Percentiles rank a stretch among this genome's conserved stretches.
These are phyloP conservation scores for Pollachius pollachius DNA, from an alignment of 2,113 vertebrate species.

Conservation along the genomic window DNA sequence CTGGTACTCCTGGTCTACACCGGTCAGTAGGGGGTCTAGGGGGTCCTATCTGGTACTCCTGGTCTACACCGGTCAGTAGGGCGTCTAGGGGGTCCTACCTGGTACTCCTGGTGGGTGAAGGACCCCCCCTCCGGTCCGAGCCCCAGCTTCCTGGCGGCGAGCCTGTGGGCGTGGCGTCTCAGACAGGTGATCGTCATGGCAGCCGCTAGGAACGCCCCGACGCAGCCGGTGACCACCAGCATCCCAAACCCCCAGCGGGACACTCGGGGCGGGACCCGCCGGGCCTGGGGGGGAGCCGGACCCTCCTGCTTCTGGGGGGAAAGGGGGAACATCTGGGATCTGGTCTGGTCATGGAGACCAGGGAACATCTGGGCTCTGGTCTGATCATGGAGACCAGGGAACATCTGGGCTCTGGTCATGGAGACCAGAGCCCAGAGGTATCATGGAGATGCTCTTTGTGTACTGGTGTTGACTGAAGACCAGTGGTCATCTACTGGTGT, in stretches of 20 bases:
- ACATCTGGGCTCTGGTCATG: no score
- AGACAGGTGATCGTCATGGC: conserved; percentile 82
- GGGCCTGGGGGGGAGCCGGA: conserved; percentile 67
- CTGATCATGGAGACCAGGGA: no score
- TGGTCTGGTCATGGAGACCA: not conserved
- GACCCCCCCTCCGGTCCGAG: conserved; percentile 86
- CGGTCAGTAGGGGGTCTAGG: no score
- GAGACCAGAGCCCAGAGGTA: no score
- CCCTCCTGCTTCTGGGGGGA: conserved; percentile 67
- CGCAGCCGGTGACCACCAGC: conserved; percentile 83
- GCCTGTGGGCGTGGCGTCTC: conserved; percentile 82
- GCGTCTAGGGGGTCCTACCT: no score
- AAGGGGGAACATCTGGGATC: not conserved
- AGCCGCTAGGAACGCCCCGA: conserved; percentile 82
- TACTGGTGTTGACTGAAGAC: no score
- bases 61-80: no score
- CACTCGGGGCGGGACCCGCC: conserved; percentile 53
- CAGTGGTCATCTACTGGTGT: no score
- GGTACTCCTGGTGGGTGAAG: conserved; percentile 88
- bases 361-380: no score
- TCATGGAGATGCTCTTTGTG: no score
- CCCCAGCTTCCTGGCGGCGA: conserved; percentile 86
- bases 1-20: no score
- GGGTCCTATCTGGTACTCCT: no score
- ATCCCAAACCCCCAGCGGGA: conserved; percentile 84